phyloP scores from a whole-genome alignment of 1,140 invertebrate species.

The Meloidogyne chitwoodi region DNA sequence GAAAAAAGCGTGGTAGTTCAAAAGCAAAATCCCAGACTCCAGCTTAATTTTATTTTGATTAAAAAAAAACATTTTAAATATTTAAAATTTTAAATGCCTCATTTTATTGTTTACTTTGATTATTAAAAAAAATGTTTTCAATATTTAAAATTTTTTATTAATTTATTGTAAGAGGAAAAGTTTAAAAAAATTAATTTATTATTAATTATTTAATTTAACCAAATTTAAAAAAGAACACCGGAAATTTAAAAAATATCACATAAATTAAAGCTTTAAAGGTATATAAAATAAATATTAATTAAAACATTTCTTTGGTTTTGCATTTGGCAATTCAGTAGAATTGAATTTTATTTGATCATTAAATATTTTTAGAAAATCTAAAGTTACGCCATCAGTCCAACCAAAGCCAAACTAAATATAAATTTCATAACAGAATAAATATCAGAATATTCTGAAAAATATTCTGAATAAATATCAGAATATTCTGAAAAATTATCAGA shows the following conservation, averaged over 20 bases:
- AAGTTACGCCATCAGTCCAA: conserved; percentile 3
- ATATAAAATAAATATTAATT: not conserved
- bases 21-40: not conserved
- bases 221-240: too few relatives aligned
- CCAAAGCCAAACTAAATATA: conserved; percentile 7
- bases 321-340: not conserved
- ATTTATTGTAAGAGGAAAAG: too few relatives aligned
- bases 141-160: too few relatives aligned
- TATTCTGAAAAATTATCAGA: not conserved
- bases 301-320: not conserved
- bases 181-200: too few relatives aligned
- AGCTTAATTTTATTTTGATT: not conserved
- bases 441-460: not conserved
- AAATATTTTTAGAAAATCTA: conserved; percentile 12
- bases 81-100: not conserved
- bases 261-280: too few relatives aligned
- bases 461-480: not conserved
- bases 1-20: not conserved
- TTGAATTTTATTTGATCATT: not conserved
- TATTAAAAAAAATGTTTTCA: too few relatives aligned
- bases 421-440: not conserved
- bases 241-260: too few relatives aligned
- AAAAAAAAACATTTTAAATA: not conserved
- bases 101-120: not conserved
- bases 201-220: too few relatives aligned